Percentiles rank a stretch among this genome's conserved stretches.
Evolutionary conservation across 2,888 invertebrate genomes (phyloP).

Genomic region (Aporophyla lueneburgensis): DNA sequence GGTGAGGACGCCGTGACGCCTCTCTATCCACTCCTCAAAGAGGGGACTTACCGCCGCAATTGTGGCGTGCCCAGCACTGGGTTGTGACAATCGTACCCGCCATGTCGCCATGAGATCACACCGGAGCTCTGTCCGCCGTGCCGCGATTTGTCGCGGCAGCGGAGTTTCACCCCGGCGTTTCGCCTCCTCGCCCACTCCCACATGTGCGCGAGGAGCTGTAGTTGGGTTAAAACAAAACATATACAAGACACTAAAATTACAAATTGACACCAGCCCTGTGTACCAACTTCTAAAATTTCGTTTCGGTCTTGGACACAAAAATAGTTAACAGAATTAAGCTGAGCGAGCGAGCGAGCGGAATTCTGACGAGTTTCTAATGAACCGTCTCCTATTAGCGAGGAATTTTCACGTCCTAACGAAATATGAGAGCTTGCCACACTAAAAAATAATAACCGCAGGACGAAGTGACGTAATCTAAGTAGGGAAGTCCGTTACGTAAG

Average conservation of each 20-base stretch:
- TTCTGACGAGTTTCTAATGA: conserved; percentile 80
- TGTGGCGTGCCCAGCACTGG: too few species aligned
- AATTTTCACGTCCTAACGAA: conserved; percentile 66
- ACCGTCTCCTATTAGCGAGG: conserved; percentile 70
- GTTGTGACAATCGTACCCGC: too few species aligned
- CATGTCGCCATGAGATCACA: too few species aligned
- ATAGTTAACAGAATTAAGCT: conserved; percentile 86
- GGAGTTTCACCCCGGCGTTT: too few species aligned
- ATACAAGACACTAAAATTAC: conserved; percentile 6
- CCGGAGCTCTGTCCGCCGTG: too few species aligned
- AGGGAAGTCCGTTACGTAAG: conserved; percentile 48
- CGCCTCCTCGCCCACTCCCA: too few species aligned
- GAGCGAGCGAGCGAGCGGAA: conserved; percentile 77
- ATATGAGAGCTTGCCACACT: conserved; percentile 70
- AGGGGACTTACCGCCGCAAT: too few species aligned
- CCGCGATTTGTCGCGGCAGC: too few species aligned
- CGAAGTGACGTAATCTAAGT: conserved; percentile 60
- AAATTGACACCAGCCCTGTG: conserved; percentile 53
- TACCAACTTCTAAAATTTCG: conserved; percentile 65
- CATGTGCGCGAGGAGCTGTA: too few species aligned
- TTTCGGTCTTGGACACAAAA: conserved; percentile 81
- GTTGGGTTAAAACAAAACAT: neutral
- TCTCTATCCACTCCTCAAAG: too few species aligned
- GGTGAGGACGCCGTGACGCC: too few species aligned
- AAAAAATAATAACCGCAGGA: conserved; percentile 69